Conservation (phyloP, 2,888 invertebrate species). For the Acheta domesticus region DNA sequence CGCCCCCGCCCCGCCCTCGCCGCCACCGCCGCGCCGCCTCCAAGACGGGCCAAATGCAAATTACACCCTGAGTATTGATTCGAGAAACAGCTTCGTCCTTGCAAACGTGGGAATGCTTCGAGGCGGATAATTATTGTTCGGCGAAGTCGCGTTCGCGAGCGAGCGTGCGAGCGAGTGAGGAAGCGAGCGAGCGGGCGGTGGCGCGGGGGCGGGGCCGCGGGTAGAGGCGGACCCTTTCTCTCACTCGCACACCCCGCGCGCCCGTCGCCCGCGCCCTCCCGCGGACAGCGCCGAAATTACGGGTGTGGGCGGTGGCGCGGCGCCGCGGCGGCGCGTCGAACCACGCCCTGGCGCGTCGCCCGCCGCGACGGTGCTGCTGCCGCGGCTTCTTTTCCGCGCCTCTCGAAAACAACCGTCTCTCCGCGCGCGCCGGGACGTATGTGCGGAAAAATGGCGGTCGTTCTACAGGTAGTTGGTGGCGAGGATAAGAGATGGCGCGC, state of each 20-base stretch:
- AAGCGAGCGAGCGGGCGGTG: neutral
- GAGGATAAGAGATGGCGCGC: slow-evolving; percentile 18
- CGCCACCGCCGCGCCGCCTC: slow-evolving; percentile 19
- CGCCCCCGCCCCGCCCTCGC: neutral
- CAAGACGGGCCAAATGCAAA: slow-evolving; percentile 37
- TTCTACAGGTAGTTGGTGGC: neutral
- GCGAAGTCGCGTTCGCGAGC: slow-evolving; percentile 26
- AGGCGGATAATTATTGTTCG: slow-evolving; percentile 37
- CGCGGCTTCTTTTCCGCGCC: neutral
- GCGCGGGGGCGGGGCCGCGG: neutral
- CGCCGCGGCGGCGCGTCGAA: neutral
- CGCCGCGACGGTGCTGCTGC: neutral
- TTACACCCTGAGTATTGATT: slow-evolving; percentile 31
- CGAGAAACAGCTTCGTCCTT: slow-evolving; percentile 31
- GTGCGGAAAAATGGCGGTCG: too few relatives aligned
- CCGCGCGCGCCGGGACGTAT: too few relatives aligned
- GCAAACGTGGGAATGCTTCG: slow-evolving; percentile 36
- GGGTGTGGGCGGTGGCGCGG: neutral
- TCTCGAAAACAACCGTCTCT: too few relatives aligned
- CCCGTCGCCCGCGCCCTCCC: neutral
- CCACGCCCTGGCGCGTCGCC: neutral
- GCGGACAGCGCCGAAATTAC: slow-evolving; percentile 2
- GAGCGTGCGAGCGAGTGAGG: neutral
- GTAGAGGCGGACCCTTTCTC: neutral
- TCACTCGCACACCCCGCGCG: neutral